Base-by-base conservation (phyloP, 2,797 vertebrate species). In the Amniataba percoides region DNA sequence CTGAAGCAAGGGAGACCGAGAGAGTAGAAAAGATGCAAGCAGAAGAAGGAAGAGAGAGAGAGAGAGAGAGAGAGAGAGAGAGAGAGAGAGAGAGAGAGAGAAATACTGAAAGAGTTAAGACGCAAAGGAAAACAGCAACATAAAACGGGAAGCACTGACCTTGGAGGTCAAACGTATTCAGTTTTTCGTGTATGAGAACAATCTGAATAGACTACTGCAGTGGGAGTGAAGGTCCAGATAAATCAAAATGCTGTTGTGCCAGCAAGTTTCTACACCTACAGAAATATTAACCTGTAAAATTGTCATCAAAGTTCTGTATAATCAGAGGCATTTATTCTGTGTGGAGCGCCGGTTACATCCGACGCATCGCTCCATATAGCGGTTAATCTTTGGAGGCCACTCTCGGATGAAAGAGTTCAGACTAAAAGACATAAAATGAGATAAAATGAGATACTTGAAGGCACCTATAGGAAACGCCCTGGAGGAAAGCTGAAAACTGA, bases 391-490 rank as follows among this genome's bases (percentile, higher is more conserved):
- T 71, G 68, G 48, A 80, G 65, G 69, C 56, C 52, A 55, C 43
- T 69, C 25, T 65, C 2, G 77, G 60, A 88, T 83, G 42, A 86
- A 85, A 82, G 77, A 55, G 42, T 36, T n/a, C 16, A 64, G 63
- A 64, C 48, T 65, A 66, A 80, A 65, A 27, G 3, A 23, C 73
- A 61, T 27, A 9, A 67, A 34, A 46, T 1, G 4, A 77, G 40
- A 61, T 27, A 9, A 67, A 34, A 46, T 1, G 4, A 77, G 40
- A 40, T 63, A 53, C 75, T 62, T 68, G 65, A 83, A 87, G 43
- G 61, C 74, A 88, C 83, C 86, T 86, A 87, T 79, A 67, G 74
- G 81, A 82, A 64, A 62, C 40, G 74, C 83, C 76, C 61, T 0
- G 10, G 81, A 81, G 81, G 71, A 68, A 80, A 55, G 45, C 57